Evolutionary conservation across 2,888 invertebrate genomes (phyloP).

Genomic region (Amiota communis): DNA sequence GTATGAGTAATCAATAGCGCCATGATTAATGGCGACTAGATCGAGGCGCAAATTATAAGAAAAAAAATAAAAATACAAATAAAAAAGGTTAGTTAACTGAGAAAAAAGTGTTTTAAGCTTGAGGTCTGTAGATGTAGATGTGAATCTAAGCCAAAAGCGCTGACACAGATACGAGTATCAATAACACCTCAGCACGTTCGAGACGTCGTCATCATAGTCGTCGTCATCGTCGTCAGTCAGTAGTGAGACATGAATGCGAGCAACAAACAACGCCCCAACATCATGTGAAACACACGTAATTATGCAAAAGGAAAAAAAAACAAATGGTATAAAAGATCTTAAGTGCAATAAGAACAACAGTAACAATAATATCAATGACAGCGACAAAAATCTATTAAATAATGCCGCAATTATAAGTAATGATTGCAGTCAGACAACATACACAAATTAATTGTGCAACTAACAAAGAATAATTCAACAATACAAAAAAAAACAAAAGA

Average conservation of each 20-base stretch:
- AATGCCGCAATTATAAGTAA: slow-evolving; percentile 54
- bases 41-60: slow-evolving; percentile 58
- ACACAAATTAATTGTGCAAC: slow-evolving; percentile 50
- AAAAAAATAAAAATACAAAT: background rate
- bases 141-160: no score
- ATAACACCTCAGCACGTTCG: no score
- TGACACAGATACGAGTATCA: no score
- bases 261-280: background rate
- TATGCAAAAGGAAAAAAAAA: background rate
- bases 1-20: slow-evolving; percentile 13
- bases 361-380: background rate
- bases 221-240: background rate
- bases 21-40: slow-evolving; percentile 61
- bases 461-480: background rate
- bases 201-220: background rate
- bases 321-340: background rate
- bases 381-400: slow-evolving; percentile 11
- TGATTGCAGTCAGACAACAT: slow-evolving; percentile 59
- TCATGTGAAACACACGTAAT: background rate
- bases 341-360: background rate
- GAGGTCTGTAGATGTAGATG: no score
- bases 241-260: background rate
- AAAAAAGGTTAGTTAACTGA: background rate
- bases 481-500: slow-evolving; percentile 37
- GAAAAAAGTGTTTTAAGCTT: no score